phyloP scores from a whole-genome alignment of 2,888 invertebrate species.

The Cephus spinipes region DNA sequence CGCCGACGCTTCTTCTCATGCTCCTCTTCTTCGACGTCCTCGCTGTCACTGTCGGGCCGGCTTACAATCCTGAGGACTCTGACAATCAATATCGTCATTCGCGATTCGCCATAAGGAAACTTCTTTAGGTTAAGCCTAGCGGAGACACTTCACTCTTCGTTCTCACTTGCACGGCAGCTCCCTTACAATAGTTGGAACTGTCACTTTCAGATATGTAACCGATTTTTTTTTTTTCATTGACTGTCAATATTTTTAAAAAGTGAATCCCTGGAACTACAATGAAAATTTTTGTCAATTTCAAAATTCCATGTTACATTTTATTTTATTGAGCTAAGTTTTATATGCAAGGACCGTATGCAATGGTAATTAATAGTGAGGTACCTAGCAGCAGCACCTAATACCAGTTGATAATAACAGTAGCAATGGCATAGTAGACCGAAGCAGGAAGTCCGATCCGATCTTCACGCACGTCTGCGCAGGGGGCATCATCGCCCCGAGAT shows the following conservation, averaged over 20 bases:
- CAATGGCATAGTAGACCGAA: neutral
- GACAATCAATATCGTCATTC: slow-evolving; percentile 42
- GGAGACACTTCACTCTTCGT: neutral
- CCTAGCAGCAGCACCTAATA: neutral
- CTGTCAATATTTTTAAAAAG: neutral
- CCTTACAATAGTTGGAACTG: neutral
- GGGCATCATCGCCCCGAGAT: slow-evolving; percentile 44
- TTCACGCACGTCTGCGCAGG: slow-evolving; percentile 24
- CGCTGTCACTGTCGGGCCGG: neutral
- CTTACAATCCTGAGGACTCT: neutral
- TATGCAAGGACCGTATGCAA: neutral
- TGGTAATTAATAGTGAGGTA: neutral
- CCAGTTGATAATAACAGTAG: neutral
- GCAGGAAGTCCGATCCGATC: slow-evolving; percentile 15
- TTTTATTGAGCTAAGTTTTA: neutral
- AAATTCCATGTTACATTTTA: neutral
- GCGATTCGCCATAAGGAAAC: neutral
- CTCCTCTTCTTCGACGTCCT: neutral
- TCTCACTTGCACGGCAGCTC: neutral
- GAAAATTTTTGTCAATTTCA: neutral
- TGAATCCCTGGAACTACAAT: neutral
- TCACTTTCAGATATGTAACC: neutral
- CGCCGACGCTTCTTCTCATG: slow-evolving; percentile 16
- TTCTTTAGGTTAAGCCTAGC: neutral
- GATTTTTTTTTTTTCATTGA: neutral